These are phyloP conservation scores for Turritopsis rubra DNA, from an alignment of 30 jellyfish, hydroid and myxozoan species.

Conservation along the genomic window DNA sequence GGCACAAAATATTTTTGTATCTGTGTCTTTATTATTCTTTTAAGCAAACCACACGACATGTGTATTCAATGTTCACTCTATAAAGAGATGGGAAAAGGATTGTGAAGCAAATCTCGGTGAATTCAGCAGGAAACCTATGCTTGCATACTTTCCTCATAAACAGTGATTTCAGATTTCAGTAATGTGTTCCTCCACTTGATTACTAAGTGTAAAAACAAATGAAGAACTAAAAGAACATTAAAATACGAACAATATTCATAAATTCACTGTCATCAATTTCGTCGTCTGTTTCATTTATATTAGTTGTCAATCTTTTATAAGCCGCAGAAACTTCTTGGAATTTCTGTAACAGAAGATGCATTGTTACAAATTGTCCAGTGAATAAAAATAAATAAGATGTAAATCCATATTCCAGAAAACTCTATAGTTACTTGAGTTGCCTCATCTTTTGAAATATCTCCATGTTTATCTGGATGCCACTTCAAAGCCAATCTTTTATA, in stretches of 20 bases:
- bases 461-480: constrained; percentile 96
- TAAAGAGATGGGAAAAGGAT: no score
- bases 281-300: constrained; percentile 73
- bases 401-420: neutral
- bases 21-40: no score
- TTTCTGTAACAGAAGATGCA: constrained; percentile 43
- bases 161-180: no score
- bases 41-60: no score
- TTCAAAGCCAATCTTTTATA: constrained; percentile 79
- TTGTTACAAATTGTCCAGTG: neutral
- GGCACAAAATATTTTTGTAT: no score
- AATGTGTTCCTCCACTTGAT: no score
- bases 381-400: neutral
- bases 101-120: no score
- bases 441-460: constrained; percentile 63
- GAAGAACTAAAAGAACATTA: no score
- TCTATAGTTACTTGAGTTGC: constrained; percentile 54
- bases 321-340: constrained; percentile 97
- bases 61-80: no score
- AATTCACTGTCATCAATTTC: constrained; percentile 48
- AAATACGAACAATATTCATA: constrained; percentile 33
- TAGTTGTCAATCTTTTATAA: constrained; percentile 67
- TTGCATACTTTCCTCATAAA: no score
- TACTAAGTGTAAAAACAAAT: no score
- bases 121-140: no score